phyloP scores from a whole-genome alignment of 2,113 vertebrate species.

The Candoia aspera region DNA sequence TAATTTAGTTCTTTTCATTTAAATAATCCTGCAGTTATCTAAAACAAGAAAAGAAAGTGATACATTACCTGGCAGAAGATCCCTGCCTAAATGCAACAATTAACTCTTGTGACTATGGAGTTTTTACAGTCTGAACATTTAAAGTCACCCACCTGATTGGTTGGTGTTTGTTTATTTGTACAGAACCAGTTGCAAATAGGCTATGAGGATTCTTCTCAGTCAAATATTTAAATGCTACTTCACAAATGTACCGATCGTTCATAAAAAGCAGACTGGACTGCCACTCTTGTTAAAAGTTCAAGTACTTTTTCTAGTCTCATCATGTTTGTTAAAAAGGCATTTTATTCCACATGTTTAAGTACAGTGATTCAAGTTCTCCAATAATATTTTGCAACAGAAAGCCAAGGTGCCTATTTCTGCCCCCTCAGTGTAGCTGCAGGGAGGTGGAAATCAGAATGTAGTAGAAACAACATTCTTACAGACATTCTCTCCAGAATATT shows the following conservation, averaged over 20 bases:
- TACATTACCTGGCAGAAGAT: constrained; percentile 62
- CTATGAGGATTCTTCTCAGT: constrained; percentile 7
- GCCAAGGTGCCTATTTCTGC: neutral
- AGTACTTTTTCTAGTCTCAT: constrained; percentile 11
- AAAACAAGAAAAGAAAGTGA: constrained; percentile 53
- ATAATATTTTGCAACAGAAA: constrained; percentile 26
- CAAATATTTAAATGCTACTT: neutral
- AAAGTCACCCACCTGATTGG: constrained; percentile 67
- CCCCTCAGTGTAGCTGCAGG: neutral
- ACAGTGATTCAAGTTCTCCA: constrained; percentile 18
- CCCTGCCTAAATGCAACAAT: constrained; percentile 58
- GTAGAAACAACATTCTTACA: neutral
- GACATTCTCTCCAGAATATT: neutral
- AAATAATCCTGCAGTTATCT: constrained; percentile 34
- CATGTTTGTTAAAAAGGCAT: neutral
- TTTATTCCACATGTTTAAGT: constrained; percentile 17
- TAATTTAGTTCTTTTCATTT: constrained; percentile 56
- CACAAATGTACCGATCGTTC: neutral
- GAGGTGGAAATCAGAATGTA: neutral
- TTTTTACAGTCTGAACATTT: constrained; percentile 62
- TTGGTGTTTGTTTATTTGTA: constrained; percentile 55
- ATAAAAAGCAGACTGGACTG: neutral
- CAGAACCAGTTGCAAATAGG: constrained; percentile 58
- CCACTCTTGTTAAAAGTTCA: neutral
- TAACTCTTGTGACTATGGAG: constrained; percentile 39